A percentile compares a stretch with the other conserved stretches of the same genome.
These are phyloP conservation scores for Blennius ocellaris DNA, from an alignment of 2,113 vertebrate species.

Conservation along the genomic window DNA sequence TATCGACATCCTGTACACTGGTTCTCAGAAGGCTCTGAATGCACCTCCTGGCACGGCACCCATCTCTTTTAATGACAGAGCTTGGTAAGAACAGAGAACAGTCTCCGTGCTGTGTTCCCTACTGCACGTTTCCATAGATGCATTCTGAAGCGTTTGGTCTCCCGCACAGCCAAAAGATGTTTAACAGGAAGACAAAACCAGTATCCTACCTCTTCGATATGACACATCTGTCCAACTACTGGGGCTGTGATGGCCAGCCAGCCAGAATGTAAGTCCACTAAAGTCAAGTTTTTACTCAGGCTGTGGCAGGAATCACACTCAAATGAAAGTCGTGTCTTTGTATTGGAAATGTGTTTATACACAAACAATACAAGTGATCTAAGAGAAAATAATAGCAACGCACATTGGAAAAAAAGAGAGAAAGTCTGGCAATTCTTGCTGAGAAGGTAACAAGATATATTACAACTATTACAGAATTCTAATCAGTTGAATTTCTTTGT, in stretches of 20 bases:
- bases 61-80: conserved; percentile 93
- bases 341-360: no score
- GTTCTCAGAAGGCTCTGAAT: conserved; percentile 95
- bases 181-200: conserved; percentile 89
- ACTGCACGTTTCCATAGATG: neutral
- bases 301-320: no score
- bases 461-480: neutral
- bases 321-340: no score
- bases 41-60: conserved; percentile 90
- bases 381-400: no score
- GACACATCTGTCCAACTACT: conserved; percentile 87
- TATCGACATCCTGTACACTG: conserved; percentile 92
- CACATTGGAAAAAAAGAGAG: conserved; percentile 67
- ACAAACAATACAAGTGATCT: no score
- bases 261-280: conserved; percentile 85
- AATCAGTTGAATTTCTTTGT: no score
- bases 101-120: neutral
- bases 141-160: neutral
- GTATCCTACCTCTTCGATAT: conserved; percentile 91
- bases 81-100: conserved; percentile 88
- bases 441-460: conserved; percentile 84
- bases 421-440: conserved; percentile 89
- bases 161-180: conserved; percentile 88
- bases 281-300: neutral
- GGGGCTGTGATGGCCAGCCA: conserved; percentile 89